phyloP scores from a whole-genome alignment of 2,113 vertebrate species.

The Nanger granti region DNA sequence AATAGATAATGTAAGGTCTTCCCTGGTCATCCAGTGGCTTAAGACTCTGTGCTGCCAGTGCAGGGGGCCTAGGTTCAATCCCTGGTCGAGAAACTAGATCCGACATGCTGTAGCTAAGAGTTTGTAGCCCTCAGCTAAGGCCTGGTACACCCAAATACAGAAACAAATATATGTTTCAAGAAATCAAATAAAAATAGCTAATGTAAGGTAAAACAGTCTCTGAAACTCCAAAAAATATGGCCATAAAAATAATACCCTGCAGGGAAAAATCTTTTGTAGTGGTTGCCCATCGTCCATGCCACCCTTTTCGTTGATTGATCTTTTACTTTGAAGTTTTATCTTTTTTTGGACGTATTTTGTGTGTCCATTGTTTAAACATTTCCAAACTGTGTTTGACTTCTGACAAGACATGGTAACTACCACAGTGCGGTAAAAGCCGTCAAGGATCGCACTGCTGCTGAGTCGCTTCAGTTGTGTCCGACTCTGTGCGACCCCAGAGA shows the following conservation, averaged over 20 bases:
- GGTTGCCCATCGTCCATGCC: not conserved
- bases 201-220: not conserved
- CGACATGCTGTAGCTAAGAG: not conserved
- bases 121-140: not conserved
- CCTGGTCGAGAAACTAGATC: not conserved
- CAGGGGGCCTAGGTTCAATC: not conserved
- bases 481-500: too few relatives aligned
- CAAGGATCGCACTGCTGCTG: not conserved
- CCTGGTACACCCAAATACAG: not conserved
- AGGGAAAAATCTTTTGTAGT: not conserved
- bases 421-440: not conserved
- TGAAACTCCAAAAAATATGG: not conserved
- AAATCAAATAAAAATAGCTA: not conserved
- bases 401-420: not conserved
- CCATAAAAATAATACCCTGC: not conserved
- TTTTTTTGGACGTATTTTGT: not conserved
- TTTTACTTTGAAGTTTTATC: conserved; percentile 31
- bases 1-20: not conserved
- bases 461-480: too few relatives aligned
- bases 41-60: not conserved
- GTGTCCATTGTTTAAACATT: not conserved
- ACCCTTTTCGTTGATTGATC: not conserved
- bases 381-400: conserved; percentile 32
- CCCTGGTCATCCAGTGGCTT: not conserved
- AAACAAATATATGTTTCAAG: not conserved